These are phyloP conservation scores for Palythoa heliodiscus DNA, from an alignment of 92 coral and sea anemone genomes.

Conservation along the genomic window DNA sequence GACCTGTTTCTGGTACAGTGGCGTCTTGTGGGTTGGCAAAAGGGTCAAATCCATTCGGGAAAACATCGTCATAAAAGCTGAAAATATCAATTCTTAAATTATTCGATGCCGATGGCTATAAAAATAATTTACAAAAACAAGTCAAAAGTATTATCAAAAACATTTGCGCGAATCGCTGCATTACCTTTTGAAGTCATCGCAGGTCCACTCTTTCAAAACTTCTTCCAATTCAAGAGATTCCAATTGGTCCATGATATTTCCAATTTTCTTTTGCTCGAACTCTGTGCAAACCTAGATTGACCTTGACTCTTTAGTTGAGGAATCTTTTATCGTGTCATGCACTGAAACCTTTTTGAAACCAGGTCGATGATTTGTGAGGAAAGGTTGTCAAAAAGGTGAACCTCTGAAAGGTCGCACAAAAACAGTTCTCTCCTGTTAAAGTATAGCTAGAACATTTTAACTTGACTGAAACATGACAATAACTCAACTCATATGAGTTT, in stretches of 20 bases:
- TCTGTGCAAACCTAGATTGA: background rate
- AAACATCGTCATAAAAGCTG: conserved; percentile 45
- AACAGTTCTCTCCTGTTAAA: no score
- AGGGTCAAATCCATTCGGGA: conserved; percentile 33
- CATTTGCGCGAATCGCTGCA: background rate
- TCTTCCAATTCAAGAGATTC: conserved; percentile 22
- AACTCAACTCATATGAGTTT: no score
- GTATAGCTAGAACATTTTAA: no score
- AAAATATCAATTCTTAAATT: background rate
- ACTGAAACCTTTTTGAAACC: no score
- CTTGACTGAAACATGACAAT: no score
- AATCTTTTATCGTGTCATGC: background rate
- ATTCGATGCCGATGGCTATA: background rate
- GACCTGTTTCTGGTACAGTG: conserved; percentile 40
- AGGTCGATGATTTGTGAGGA: no score
- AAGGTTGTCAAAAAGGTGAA: no score
- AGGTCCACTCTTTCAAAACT: conserved; percentile 28
- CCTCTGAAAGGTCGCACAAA: no score
- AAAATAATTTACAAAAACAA: no score
- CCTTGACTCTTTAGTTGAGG: background rate
- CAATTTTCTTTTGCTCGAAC: background rate
- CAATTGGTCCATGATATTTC: background rate
- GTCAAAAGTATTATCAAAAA: background rate
- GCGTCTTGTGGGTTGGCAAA: conserved; percentile 36
- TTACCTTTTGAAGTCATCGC: conserved; percentile 37